Base-by-base conservation (phyloP, 1,140 invertebrate genomes). In the Nasonia vitripennis region DNA sequence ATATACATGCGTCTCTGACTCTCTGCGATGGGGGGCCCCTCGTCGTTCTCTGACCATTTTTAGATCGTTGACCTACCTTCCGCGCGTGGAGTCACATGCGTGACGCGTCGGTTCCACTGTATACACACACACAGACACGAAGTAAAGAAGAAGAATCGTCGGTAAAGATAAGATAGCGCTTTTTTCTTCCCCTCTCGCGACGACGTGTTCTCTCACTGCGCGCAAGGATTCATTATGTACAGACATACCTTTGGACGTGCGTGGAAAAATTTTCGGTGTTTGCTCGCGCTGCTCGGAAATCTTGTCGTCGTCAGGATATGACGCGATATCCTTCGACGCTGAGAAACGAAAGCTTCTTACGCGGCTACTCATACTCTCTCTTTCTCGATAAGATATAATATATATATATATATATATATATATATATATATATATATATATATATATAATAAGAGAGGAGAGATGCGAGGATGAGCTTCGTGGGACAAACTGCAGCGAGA, bases 51-150 rank as follows among this genome's bases (percentile, higher is more conserved):
- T 71, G 70, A 27, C 23, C 73, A 45, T 45, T 75, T 75, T 75
- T 45, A 45, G 73, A 75, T 75, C 73, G 73, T 75, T 75, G 73
- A 75, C 73, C 73, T 45, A 75, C 37, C 37, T 41, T 45, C 34
- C 73, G 34, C 37, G 17, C 73, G 17, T 37, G 27, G 34, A 75
- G 73, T 45, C 70, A 71, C 70, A 34, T 71, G 70, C 70, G 23
- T 71, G 17, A 27, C 31, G 31, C 70, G 7, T 31, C 11, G 23
- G 70, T 17, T 27, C 31, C n/a, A 23, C 48, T 51, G 27, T 70
- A 70, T 71, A n/a, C 27, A n/a, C 14, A 34, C 7, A n/a, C 7
- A 20, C 20, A 62, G 34, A 20, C 55, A 62, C 17, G 20, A 7
- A 62, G 55, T 2, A 17, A 20, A n/a, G 55, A 20, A 62, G 55